Evolutionary conservation across 2,113 vertebrate species (phyloP), one percentile per base, ranked within the genome.

Genomic region (Dipodomys spectabilis): DNA sequence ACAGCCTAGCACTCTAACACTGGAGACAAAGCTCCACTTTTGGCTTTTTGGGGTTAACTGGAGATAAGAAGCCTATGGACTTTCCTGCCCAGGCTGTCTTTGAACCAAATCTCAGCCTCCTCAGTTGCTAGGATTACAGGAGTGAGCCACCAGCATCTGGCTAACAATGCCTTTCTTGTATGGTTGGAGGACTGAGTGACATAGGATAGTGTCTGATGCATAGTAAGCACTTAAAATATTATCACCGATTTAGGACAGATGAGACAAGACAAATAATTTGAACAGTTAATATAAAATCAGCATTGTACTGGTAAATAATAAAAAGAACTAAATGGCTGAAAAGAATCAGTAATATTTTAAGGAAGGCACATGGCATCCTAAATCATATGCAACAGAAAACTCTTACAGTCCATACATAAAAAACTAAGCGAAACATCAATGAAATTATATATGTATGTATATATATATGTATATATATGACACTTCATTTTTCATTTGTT

Each of bases 231-330:
- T 88, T 82, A 39, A 91, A 82, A 45, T 75, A 22, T 18, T 60
- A 18, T 19, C 39, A 80, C 1, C 60, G 79, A 49, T 92, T 86
- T 84, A 68, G 30, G 28, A 39, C 23, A 35, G 44, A 12, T 25
- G 57, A 22, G 39, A 35, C 75, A 73, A 94, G 78, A 62, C 0
- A 86, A 91, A 86, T 69, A 18, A 64, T 82, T 92, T 85, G 88
- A 95, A 69, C 30, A 69, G 23, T 28, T 49, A 74, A 10, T 60
- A 83, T 44, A 60, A 83, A 86, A 79, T 82, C 73, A 87, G 35
- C 27, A 69, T 86, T 64, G 80, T 49, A 23, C 4, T 18, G 89
- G 19, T 53, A 1, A 75, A 92, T 81, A 79, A 69, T 71, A 57
- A 71, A 78, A 28, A 79, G 79, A 77, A 85, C 53, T 30, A 90